These are phyloP conservation scores for Petrosia ficiformis DNA, from an alignment of 37 sponge, comb jelly and placozoan genomes.

Conservation along the genomic window DNA sequence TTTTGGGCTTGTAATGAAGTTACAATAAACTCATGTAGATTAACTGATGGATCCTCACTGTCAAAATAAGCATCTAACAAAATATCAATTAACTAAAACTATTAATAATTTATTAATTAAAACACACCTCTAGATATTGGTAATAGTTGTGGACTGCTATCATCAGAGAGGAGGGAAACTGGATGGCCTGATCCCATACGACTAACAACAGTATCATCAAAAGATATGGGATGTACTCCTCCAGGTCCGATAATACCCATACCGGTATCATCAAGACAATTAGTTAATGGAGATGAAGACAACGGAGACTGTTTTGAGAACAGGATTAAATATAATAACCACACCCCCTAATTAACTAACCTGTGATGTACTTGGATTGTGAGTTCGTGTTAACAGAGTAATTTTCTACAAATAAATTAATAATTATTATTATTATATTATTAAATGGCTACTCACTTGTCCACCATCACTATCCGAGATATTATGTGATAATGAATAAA, in stretches of 20 bases:
- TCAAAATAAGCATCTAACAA: conserved; percentile 65
- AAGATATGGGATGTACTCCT: too few relatives aligned
- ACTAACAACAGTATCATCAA: not conserved
- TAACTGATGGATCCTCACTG: conserved; percentile 80
- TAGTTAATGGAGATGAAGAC: not conserved
- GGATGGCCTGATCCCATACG: not conserved
- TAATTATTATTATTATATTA: not conserved
- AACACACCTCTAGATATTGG: not conserved
- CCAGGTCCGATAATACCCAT: not conserved
- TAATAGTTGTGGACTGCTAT: not conserved
- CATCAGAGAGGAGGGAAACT: not conserved
- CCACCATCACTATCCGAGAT: too few relatives aligned
- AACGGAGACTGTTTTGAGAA: not conserved
- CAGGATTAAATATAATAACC: not conserved
- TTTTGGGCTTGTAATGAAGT: conserved; percentile 64
- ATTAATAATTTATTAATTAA: not conserved
- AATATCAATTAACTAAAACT: not conserved
- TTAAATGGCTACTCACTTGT: too few relatives aligned
- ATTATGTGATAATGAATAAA: not conserved
- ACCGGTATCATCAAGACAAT: not conserved
- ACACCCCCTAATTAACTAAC: not conserved
- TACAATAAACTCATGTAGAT: conserved; percentile 76
- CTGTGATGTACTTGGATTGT: not conserved
- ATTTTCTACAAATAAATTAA: conserved; percentile 28
- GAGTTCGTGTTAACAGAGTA: conserved; percentile 44